Percentiles rank a stretch among this genome's conserved stretches.
These are phyloP conservation scores for Ectemnius continuus DNA, from an alignment of 2,888 invertebrate genomes.

Conservation along the genomic window DNA sequence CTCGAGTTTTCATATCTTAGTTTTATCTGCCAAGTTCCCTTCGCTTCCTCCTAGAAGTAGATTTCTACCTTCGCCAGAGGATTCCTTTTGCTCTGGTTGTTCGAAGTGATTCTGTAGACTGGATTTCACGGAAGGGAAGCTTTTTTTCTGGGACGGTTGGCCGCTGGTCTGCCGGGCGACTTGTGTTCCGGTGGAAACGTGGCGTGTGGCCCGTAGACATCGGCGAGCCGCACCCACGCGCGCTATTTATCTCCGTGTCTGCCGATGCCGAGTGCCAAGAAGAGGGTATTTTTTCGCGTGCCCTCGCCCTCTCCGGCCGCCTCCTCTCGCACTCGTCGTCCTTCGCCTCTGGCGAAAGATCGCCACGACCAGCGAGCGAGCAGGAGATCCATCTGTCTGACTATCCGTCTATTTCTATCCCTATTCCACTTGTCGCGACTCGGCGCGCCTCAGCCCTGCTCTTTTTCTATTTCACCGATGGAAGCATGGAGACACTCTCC, in stretches of 20 bases:
- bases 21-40: no score
- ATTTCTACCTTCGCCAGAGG: no score
- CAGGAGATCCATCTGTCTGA: background rate
- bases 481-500: slow-evolving; percentile 23
- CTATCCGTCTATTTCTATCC: slow-evolving; percentile 43
- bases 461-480: slow-evolving; percentile 35
- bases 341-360: background rate
- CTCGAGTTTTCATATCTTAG: no score
- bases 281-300: slow-evolving; percentile 68
- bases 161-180: slow-evolving; percentile 23
- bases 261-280: slow-evolving; percentile 71
- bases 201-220: slow-evolving; percentile 70
- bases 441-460: background rate
- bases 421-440: slow-evolving; percentile 23
- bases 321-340: slow-evolving; percentile 13
- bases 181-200: slow-evolving; percentile 61
- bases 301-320: slow-evolving; percentile 28
- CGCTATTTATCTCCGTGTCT: slow-evolving; percentile 72
- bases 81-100: no score
- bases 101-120: no score
- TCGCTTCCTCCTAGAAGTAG: no score
- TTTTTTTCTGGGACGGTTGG: slow-evolving; percentile 29
- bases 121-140: no score
- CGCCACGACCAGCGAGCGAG: no score
- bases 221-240: slow-evolving; percentile 73